phyloP scores from a whole-genome alignment of 2,113 vertebrate genomes.

The Podarcis muralis region DNA sequence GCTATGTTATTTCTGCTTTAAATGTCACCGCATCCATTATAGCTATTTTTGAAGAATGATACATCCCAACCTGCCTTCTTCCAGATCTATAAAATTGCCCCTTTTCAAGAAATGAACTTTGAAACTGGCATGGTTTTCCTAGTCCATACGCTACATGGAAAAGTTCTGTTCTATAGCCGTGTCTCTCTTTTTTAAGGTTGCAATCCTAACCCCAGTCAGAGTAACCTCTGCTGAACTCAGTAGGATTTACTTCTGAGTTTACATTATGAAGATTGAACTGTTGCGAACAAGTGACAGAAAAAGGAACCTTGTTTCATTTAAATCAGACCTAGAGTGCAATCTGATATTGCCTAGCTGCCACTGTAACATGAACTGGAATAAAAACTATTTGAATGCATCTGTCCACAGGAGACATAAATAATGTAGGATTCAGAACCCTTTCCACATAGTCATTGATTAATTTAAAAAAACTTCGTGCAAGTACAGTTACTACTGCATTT shows the following conservation, averaged over 20 bases:
- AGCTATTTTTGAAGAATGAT: not conserved
- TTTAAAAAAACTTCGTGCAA: not conserved
- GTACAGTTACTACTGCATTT: not conserved
- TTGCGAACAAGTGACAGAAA: not conserved
- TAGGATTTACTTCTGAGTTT: no score
- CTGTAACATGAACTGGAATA: not conserved
- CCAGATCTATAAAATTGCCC: not conserved
- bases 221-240: no score
- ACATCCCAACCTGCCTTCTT: not conserved
- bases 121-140: not conserved
- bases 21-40: not conserved
- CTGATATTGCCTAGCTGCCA: not conserved
- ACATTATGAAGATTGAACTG: not conserved
- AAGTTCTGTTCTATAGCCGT: no score
- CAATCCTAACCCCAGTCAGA: no score
- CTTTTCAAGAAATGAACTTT: not conserved
- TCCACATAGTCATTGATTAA: not conserved
- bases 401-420: not conserved
- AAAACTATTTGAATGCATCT: no score
- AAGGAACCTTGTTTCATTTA: not conserved
- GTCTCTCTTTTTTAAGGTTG: no score
- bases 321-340: not conserved
- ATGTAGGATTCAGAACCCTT: not conserved
- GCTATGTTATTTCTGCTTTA: not conserved
- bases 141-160: no score